These are phyloP conservation scores for Gadopsis marmoratus DNA, from an alignment of 2,797 vertebrate genomes.

Conservation along the genomic window DNA sequence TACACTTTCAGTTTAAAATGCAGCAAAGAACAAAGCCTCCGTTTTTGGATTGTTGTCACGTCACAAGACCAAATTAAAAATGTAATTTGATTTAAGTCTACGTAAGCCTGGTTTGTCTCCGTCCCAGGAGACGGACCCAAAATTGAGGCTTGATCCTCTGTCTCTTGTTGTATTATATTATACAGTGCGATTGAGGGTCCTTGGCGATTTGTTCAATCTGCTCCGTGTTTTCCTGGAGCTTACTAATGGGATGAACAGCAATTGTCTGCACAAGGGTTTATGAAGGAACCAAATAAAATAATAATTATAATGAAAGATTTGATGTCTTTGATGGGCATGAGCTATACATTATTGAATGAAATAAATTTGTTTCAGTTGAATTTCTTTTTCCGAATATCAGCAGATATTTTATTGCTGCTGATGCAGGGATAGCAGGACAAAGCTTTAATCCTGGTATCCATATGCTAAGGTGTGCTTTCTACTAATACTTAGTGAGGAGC, in stretches of 20 bases:
- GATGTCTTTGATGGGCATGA: slow-evolving; percentile 30
- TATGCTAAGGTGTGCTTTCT: slow-evolving; percentile 45
- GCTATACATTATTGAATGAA: neutral
- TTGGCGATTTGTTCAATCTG: slow-evolving; percentile 69
- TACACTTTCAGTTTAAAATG: slow-evolving; percentile 22
- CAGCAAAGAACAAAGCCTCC: slow-evolving; percentile 26
- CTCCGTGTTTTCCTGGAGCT: slow-evolving; percentile 58
- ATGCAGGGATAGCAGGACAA: neutral
- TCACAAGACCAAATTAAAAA: slow-evolving; percentile 73
- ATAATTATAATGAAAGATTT: slow-evolving; percentile 50
- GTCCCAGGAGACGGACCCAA: slow-evolving; percentile 69
- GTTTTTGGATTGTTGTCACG: slow-evolving; percentile 60
- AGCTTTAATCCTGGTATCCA: slow-evolving; percentile 25
- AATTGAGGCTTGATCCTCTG: slow-evolving; percentile 75
- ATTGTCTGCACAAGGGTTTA: slow-evolving; percentile 71
- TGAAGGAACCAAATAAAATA: slow-evolving; percentile 42
- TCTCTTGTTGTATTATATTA: slow-evolving; percentile 56
- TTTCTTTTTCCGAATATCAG: neutral
- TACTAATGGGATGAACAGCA: slow-evolving; percentile 69
- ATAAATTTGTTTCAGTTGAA: too few relatives aligned
- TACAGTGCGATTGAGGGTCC: slow-evolving; percentile 24
- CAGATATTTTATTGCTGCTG: neutral
- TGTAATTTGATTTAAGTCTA: slow-evolving; percentile 75
- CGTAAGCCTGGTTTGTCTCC: slow-evolving; percentile 77
- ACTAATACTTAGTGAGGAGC: slow-evolving; percentile 33